Evolutionary conservation across 1,140 invertebrate genomes (phyloP).

Genomic region (Ephestia elutella): DNA sequence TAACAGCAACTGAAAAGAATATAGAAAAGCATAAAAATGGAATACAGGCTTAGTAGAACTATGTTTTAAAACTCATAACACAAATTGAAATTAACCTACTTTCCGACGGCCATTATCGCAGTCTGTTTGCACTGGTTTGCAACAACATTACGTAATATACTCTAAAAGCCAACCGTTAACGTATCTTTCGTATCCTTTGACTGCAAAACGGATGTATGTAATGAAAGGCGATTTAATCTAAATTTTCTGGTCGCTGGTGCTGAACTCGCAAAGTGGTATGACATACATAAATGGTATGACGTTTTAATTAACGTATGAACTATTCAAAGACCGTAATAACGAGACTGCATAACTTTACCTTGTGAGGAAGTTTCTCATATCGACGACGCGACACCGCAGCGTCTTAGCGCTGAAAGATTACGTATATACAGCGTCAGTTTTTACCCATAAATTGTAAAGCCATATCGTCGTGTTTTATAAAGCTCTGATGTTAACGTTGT

Average conservation of each 20-base stretch:
- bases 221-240: not conserved
- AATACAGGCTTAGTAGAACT: too few species aligned
- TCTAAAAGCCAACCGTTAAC: not conserved
- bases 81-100: not conserved
- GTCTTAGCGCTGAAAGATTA: not conserved
- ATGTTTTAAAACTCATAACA: not conserved
- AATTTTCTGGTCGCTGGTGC: not conserved
- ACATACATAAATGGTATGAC: slow-evolving; percentile 13
- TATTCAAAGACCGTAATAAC: slow-evolving; percentile 25
- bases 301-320: slow-evolving; percentile 29
- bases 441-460: not conserved
- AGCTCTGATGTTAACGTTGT: too few species aligned
- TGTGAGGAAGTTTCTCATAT: not conserved
- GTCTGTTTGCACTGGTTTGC: not conserved
- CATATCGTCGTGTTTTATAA: not conserved
- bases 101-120: not conserved
- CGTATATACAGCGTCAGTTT: not conserved
- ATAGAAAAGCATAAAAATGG: too few species aligned
- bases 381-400: not conserved
- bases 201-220: not conserved
- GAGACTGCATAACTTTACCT: slow-evolving; percentile 5
- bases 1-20: too few species aligned
- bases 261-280: not conserved
- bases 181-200: slow-evolving; percentile 1
- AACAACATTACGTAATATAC: not conserved